Base-by-base conservation (phyloP, 2,113 vertebrate genomes). In the Podilymbus podiceps region DNA sequence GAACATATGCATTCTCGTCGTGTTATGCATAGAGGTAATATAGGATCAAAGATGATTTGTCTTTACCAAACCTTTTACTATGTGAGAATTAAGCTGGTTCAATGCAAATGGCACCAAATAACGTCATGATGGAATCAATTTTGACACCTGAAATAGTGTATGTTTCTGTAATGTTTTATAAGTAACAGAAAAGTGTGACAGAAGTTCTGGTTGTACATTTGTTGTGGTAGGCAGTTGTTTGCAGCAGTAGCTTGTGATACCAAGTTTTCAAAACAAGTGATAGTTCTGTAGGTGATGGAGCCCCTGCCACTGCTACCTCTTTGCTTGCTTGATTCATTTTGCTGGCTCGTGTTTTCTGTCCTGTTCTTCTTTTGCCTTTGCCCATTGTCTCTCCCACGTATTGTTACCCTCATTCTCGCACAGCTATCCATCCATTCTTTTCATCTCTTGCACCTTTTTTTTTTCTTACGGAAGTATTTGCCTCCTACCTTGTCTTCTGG, bases 1-100 rank as follows among this genome's bases (percentile, higher is more conserved):
- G 99, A 99, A 91, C 99, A 99, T 67, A 99, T 99, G 99, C 99
- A 99, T 96, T 99, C 99, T 79, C 98, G 99, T 44, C 98, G 99
- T 89, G 99, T 99, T 97, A 99, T 99, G 99, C 99, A 99, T 81
- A 98, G 99, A 99, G 99, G 99, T 99, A 98, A 97, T 77, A 79
- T 0, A 44, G 86, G 66, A 62, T 75, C 75, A 53, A 27, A 85
- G 68, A 72, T 89, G 17, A 27, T 64, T 63, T 58, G 24, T 40
- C 44, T 76, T 59, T 79, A 56, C 35, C 33, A 18, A 84, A 35
- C 56, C 31, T 75, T 59, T 78, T 66, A 17, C 75, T 69, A 0
- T 20, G 28, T 63, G 64, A 53, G 35, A 81, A 31, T 50, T 72
- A 44, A 81, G 31, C n/a, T 80, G 8, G 9, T 49, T 83, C 72